Percentiles rank a stretch among this genome's conserved stretches.
Conservation (phyloP, 2,888 invertebrate species). For the Sepioteuthis lessoniana region DNA sequence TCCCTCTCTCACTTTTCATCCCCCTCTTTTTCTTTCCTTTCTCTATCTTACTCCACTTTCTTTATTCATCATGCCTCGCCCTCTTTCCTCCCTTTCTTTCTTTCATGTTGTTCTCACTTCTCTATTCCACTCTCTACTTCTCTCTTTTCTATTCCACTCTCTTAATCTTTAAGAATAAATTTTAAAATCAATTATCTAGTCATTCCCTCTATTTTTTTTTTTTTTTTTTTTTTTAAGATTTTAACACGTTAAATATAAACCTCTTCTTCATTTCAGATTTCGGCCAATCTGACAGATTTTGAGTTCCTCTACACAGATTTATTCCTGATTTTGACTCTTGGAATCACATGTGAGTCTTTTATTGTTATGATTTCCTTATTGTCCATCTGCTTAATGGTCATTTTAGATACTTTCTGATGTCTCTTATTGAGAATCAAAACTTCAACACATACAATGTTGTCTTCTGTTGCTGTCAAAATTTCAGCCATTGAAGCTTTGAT, state of each 20-base stretch:
- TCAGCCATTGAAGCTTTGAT: no score
- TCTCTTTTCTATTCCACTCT: not conserved
- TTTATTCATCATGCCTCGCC: accelerated
- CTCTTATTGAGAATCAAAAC: no score
- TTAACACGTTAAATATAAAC: not conserved
- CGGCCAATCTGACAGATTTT: constrained; percentile 85
- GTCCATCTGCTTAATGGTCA: no score
- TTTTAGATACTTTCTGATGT: no score
- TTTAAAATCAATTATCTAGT: no score
- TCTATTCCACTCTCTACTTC: not conserved
- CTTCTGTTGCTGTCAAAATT: no score
- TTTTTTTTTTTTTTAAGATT: no score
- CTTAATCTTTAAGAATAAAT: not conserved
- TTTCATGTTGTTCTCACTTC: not conserved
- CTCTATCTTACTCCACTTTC: not conserved
- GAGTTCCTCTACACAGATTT: constrained; percentile 94
- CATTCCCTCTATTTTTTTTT: no score
- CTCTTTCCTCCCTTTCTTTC: not conserved
- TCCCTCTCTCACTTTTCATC: not conserved
- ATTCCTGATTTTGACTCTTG: constrained; percentile 89
- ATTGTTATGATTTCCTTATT: no score
- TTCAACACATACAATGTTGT: no score
- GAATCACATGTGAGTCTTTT: constrained; percentile 82
- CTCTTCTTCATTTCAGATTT: constrained; percentile 74
- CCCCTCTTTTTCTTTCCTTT: not conserved